phyloP scores from a whole-genome alignment of 2,888 invertebrate species.

The Heliconius ethilla region DNA sequence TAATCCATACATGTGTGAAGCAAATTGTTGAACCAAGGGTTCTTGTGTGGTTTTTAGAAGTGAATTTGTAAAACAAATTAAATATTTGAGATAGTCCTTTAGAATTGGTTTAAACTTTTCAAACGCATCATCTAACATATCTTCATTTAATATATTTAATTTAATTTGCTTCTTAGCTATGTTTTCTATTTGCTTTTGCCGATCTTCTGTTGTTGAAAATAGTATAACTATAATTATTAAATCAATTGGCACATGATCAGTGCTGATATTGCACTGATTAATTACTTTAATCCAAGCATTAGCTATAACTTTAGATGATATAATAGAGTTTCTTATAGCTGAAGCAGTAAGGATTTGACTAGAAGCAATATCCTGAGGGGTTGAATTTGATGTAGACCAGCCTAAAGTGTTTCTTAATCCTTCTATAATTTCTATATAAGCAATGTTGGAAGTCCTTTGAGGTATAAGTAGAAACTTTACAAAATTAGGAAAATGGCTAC shows the following conservation, averaged over 20 bases:
- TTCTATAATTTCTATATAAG: conserved; percentile 68
- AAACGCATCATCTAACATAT: conserved; percentile 81
- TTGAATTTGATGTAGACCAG: conserved; percentile 68
- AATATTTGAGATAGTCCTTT: conserved; percentile 78
- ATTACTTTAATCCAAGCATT: conserved; percentile 83
- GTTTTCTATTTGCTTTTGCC: conserved; percentile 83
- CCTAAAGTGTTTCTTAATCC: conserved; percentile 78
- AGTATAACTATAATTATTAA: conserved; percentile 85
- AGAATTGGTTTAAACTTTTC: conserved; percentile 80
- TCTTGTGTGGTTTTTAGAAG: conserved; percentile 79
- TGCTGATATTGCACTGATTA: conserved; percentile 69
- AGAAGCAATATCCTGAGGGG: conserved; percentile 79
- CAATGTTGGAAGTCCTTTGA: conserved; percentile 65
- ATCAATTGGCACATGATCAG: conserved; percentile 86
- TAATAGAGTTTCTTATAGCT: conserved; percentile 80
- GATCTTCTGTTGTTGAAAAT: conserved; percentile 82
- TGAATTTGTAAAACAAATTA: conserved; percentile 81
- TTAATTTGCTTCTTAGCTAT: conserved; percentile 84
- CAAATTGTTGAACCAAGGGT: conserved; percentile 80
- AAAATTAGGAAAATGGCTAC: conserved; percentile 79
- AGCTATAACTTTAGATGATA: conserved; percentile 79
- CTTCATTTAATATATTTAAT: conserved; percentile 81
- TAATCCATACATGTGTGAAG: conserved; percentile 80
- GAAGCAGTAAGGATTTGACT: conserved; percentile 82
- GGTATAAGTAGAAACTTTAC: conserved; percentile 82